Percentiles rank a stretch among this genome's conserved stretches.
Conservation (phyloP, 1,140 invertebrate species). For the Cataglyphis hispanica region DNA sequence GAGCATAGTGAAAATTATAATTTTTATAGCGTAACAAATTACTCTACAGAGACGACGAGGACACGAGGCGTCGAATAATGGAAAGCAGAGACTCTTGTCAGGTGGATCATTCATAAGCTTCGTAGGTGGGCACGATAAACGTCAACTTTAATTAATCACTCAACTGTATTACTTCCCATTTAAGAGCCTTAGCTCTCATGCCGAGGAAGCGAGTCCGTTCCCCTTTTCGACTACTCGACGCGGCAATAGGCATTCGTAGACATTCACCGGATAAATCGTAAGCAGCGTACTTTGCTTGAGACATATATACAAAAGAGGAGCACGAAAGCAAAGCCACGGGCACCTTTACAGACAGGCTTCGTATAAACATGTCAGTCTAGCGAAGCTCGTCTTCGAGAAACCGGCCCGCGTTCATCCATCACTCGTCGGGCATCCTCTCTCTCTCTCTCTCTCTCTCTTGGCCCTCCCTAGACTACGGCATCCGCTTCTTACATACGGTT, state of each 20-base stretch:
- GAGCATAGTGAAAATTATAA: not conserved
- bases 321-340: constrained; percentile 75
- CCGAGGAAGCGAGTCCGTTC: constrained; percentile 18
- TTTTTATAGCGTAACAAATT: constrained; percentile 41
- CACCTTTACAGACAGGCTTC: constrained; percentile 81
- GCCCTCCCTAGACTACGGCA: constrained; percentile 55
- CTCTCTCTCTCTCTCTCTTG: not conserved
- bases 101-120: constrained; percentile 65
- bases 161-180: constrained; percentile 86
- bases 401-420: constrained; percentile 83
- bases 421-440: constrained; percentile 72
- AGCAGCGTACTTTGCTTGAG: constrained; percentile 76
- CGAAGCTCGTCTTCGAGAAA: constrained; percentile 78
- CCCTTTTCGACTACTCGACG: constrained; percentile 69
- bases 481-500: constrained; percentile 53
- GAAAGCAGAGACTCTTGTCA: constrained; percentile 58
- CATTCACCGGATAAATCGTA: constrained; percentile 81
- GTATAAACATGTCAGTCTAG: constrained; percentile 85
- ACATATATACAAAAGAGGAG: constrained; percentile 79
- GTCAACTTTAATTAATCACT: constrained; percentile 85
- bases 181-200: constrained; percentile 74
- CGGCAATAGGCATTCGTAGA: constrained; percentile 72
- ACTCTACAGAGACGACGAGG: not conserved
- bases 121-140: constrained; percentile 82
- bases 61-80: constrained; percentile 61